A percentile compares a stretch with the other conserved stretches of the same genome.
Conservation (phyloP, 2,113 vertebrate species). For the Tachycineta bicolor region DNA sequence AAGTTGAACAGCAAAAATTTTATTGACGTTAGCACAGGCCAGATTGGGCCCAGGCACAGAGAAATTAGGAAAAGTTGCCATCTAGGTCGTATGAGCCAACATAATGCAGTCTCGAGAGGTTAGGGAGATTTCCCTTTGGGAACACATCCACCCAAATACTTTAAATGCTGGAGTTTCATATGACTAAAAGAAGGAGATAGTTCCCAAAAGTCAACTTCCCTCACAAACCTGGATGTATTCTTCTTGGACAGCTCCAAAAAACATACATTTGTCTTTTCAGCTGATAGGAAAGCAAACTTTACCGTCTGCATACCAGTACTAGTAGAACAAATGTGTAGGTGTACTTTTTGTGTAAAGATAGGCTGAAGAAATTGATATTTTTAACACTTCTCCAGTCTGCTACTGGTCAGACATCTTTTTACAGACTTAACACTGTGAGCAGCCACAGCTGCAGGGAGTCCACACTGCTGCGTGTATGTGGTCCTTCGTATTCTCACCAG, state of each 20-base stretch:
- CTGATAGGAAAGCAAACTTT: not conserved
- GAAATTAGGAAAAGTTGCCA: not conserved
- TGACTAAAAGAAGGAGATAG: not conserved
- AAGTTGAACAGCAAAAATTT: not conserved
- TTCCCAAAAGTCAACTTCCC: not conserved
- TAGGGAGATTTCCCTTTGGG: not conserved
- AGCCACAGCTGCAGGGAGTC: not conserved
- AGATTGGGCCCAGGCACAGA: not conserved
- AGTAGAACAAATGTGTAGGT: accelerated
- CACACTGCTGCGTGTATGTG: accelerated
- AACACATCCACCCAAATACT: accelerated
- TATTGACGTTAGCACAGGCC: not conserved
- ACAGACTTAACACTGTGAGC: not conserved
- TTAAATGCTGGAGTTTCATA: not conserved
- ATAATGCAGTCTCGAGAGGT: not conserved
- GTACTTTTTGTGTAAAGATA: not conserved
- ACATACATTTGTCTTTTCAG: not conserved
- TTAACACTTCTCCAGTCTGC: not conserved
- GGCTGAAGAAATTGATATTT: not conserved
- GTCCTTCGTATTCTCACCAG: accelerated
- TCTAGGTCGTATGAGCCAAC: not conserved
- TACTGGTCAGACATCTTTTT: not conserved
- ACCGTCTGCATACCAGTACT: not conserved
- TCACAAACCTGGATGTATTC: not conserved
- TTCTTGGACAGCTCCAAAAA: not conserved